Base-by-base conservation (phyloP, 1,140 invertebrate species). In the Drosophila nannoptera region DNA sequence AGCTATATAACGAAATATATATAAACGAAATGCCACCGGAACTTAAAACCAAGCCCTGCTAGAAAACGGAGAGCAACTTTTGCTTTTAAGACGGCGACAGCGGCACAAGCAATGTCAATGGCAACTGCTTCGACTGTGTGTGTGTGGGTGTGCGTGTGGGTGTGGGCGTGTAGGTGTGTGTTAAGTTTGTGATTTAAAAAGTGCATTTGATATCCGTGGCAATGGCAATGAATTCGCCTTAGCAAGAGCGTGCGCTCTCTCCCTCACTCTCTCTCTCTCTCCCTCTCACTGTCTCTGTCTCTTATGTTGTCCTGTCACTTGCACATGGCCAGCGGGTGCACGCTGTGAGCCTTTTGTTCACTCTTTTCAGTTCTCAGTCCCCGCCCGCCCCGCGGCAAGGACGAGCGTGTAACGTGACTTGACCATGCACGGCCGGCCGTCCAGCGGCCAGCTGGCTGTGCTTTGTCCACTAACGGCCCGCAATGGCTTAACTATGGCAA, bases 181-280 rank as follows among this genome's bases (percentile, higher is more conserved):
- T 46, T 38, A 33, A 53, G 65, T 48, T 69, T 63, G 64, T 55
- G 50, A 67, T 71, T 71, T 71, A 60, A 71, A 67, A 67, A 71
- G 42, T 71, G 69, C 63, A 71, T 61, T 71, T 71, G 43, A 67
- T 61, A 22, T 45, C 46, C 40, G 5, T 67, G 69, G 68, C 68
- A 71, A 66, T 71, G 55, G 69, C 69, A 69, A 56, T 69, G 61
- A 55, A 65, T 66, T 59, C 52, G 31, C 31, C 14, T 40, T 43
- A 14, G 4, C 40, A 9, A 40, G 50, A 35, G 35, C 32, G 31
- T 22, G 45, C 7, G 40, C 40, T n/a, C 40, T 12, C 40, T 12
- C 29, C 14, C 22, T 9, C 7, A 1, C 22, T 43, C 22, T 22
- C 43, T 33, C 22, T 35, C 32, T 32, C 48, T 14, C 5, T 14